Evolutionary conservation across 2,113 vertebrate species (phyloP), one percentile per base, ranked within the genome.

Genomic region (Pteruthius melanotis): DNA sequence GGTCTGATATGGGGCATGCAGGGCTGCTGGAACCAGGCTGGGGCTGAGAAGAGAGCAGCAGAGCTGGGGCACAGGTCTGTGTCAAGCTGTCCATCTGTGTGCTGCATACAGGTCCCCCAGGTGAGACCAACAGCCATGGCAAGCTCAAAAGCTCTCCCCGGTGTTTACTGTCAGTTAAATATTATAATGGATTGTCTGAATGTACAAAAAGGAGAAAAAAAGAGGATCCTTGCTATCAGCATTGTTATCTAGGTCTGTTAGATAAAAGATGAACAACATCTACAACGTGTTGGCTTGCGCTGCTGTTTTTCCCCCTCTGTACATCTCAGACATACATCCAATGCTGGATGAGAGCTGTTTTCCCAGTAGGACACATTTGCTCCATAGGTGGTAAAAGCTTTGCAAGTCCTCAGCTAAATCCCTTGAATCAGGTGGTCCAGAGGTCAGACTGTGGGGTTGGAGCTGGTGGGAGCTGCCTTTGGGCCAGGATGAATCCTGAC

Each of bases 181-280:
- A 83, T 59, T 83, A 77, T 30, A 80, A 69, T 20, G 52, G 30
- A 42, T 42, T 59, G 13, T 54, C 63, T 63, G 68, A 86, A 70
- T 63, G 63, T 53, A 54, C 70, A 90, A 83, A 64, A 85, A 21
- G 3, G 1, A 24, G 15, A 2, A 12, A 7, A 30, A 37, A 60
- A 52, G 16, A 77, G 61, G 3, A 30, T 72, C 90, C 76, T 88
- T 74, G 79, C 45, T 90, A 77, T 93, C 85, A 86, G 44, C 40
- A 44, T 63, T n/a, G n/a, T 86, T 83, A 52, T 57, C 75, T 90
- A 31, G 20, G 17, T 89, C 88, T 94, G 79, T 88, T 93, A 92
- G 92, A 90, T 91, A 86, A 96, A 95, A 77, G 64, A 64, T 42
- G 52, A 90, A 70, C 37, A 94, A 30, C 35, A 63, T 63, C 52